These are phyloP conservation scores for Desmodus rotundus DNA, from an alignment of 2,113 vertebrate genomes.

Conservation along the genomic window DNA sequence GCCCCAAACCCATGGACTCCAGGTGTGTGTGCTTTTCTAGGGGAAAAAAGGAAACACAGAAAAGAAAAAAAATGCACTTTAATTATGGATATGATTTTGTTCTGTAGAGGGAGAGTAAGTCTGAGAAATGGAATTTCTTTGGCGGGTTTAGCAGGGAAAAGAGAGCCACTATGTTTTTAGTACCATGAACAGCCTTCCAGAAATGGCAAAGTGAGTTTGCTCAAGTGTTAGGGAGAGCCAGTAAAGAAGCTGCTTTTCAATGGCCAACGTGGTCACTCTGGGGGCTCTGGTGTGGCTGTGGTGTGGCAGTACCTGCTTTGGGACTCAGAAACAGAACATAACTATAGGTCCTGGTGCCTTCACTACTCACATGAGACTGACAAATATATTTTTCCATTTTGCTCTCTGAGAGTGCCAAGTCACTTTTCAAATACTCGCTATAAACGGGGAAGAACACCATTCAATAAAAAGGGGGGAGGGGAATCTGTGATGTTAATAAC, in stretches of 20 bases:
- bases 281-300: not conserved
- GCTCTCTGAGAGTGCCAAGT: not conserved
- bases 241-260: not conserved
- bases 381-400: slow-evolving; percentile 3
- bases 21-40: slow-evolving; percentile 43
- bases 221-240: not conserved
- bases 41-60: slow-evolving; percentile 18
- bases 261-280: not conserved
- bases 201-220: slow-evolving; percentile 41
- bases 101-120: slow-evolving; percentile 27
- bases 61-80: not conserved
- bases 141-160: slow-evolving; percentile 42
- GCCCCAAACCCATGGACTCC: not conserved
- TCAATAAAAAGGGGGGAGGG: not conserved
- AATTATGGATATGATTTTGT: slow-evolving; percentile 43
- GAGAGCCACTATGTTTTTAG: slow-evolving; percentile 36
- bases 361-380: not conserved
- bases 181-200: slow-evolving; percentile 46
- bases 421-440: not conserved
- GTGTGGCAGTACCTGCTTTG: not conserved
- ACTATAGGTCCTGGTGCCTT: slow-evolving; percentile 30
- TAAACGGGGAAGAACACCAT: not conserved
- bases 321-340: not conserved
- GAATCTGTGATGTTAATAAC: not conserved
- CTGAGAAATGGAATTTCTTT: slow-evolving; percentile 51